Base-by-base conservation (phyloP, 2,888 invertebrate species). In the Leptinotarsa peninsularis region DNA sequence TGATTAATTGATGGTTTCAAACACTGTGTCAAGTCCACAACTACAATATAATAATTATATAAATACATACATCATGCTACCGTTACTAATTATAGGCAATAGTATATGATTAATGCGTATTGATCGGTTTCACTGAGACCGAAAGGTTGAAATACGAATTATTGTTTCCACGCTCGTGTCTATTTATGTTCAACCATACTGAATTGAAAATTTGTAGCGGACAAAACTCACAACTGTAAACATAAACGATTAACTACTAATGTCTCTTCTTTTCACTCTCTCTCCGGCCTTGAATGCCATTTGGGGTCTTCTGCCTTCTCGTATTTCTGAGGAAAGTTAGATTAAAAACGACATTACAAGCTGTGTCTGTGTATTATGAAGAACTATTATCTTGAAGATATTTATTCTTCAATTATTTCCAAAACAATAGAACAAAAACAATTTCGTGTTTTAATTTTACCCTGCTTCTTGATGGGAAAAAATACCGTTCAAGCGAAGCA, bases 51-150 rank as follows among this genome's bases (percentile, higher is more conserved):
- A 87, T 87, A 87, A 87, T 87, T 86, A 86, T 86, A 86, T 86
- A 86, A 87, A 87, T 86, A 86, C 85, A 85, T 84, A 85, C 84
- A 85, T 85, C 85, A 84, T 84, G 85, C 43, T 43, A 85, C 85
- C 84, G 85, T 85, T 83, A 84, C 85, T 86, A 87, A 87, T 87
- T 87, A 87, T 86, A 85, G 86, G 87, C 87, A 85, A 86, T 86
- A 85, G 82, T 84, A 83, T 83, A 84, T 86, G 85, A 87, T 86
- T 86, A 85, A 87, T 86, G 86, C 82, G 82, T 81, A 78, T 81
- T 83, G 84, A 82, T 82, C 83, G 83, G 82, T 83, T 81, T 81
- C 79, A 78, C 79, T 82, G 78, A 79, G 81, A 78, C 82, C 73
- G 75, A 71, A 78, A 81, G 77, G 82, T 52, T 52, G 52, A 15